phyloP scores from a whole-genome alignment of 2,797 vertebrate species.

The Hemibagrus guttatus region DNA sequence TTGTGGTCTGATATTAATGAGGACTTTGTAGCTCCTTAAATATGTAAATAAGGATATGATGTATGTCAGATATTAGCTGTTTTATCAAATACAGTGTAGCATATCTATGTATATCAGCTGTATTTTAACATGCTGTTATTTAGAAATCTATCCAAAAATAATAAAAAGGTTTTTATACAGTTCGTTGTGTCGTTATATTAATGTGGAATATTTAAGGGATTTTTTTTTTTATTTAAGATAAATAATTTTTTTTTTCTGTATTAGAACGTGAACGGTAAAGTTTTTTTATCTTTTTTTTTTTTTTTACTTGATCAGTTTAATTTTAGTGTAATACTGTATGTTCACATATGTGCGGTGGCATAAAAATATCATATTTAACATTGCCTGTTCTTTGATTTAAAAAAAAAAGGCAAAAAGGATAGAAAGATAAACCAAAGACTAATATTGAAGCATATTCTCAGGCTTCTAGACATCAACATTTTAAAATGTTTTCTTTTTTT shows the following conservation, averaged over 20 bases:
- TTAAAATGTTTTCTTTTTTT: neutral
- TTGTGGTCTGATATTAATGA: neutral
- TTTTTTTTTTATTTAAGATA: neutral
- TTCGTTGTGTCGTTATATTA: neutral
- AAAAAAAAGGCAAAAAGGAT: neutral
- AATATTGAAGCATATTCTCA: neutral
- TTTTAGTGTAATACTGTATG: neutral
- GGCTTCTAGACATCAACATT: neutral
- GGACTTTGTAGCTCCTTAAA: no score
- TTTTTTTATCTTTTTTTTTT: neutral
- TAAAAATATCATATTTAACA: neutral
- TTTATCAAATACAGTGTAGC: neutral
- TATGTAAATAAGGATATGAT: neutral
- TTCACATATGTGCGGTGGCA: neutral
- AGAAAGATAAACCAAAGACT: neutral
- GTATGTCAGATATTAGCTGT: neutral
- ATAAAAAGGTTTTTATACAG: neutral
- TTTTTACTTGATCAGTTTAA: neutral
- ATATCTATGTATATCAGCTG: neutral
- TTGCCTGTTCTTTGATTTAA: neutral
- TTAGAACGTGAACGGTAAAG: no score
- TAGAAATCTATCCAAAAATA: neutral
- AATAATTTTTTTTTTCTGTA: neutral
- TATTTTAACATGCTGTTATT: neutral
- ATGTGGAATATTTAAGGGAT: neutral